Evolutionary conservation across 2,113 vertebrate species (phyloP).

Genomic region (Saguinus imperator): DNA sequence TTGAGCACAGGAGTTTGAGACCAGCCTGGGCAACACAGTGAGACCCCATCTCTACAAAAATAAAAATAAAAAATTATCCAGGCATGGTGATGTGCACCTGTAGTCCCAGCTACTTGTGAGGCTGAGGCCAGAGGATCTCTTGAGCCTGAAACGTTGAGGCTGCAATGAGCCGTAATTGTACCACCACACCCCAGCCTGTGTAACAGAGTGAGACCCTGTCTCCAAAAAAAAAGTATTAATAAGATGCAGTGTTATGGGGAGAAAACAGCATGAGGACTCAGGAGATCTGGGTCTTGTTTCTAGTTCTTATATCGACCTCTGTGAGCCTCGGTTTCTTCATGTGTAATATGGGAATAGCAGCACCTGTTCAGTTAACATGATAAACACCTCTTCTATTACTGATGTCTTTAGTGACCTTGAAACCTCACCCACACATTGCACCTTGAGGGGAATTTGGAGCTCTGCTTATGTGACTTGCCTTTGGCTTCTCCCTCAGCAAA

Average conservation of each 20-base stretch:
- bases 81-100: background rate
- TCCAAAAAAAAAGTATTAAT: background rate
- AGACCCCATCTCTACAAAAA: background rate
- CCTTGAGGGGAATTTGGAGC: background rate
- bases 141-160: background rate
- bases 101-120: background rate
- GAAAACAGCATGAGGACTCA: background rate
- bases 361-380: background rate
- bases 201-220: background rate
- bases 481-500: background rate
- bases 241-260: background rate
- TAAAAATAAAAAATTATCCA: background rate
- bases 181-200: background rate
- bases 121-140: background rate
- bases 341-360: background rate
- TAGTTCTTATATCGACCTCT: background rate
- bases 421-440: rapidly evolving
- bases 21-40: background rate
- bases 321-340: background rate
- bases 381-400: background rate
- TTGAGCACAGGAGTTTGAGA: background rate
- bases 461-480: too few relatives aligned
- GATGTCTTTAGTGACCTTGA: background rate
- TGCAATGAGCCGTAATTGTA: background rate
- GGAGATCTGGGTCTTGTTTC: background rate